Percentiles rank a stretch among this genome's conserved stretches.
Conservation (phyloP, 2,113 vertebrate genomes). For the Chloebia gouldiae region DNA sequence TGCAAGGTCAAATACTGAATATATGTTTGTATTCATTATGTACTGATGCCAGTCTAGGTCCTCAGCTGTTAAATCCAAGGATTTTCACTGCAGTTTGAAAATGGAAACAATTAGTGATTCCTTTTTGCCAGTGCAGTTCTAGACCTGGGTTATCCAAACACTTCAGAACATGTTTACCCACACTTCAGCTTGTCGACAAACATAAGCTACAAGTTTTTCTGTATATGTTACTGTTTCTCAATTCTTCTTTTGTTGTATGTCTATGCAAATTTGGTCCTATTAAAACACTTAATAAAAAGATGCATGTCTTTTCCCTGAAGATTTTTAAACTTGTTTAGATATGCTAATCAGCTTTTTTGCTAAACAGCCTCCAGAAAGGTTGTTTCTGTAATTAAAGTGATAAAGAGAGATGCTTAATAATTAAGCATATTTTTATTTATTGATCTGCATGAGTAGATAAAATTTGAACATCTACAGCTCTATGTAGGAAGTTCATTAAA, state of each 20-base stretch:
- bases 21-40: neutral
- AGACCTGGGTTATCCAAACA: neutral
- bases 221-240: neutral
- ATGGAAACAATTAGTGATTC: neutral
- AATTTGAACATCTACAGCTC: slow-evolving; percentile 22
- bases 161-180: neutral
- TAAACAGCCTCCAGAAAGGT: slow-evolving; percentile 14
- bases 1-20: neutral
- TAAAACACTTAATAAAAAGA: neutral
- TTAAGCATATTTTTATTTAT: slow-evolving; percentile 39
- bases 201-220: neutral
- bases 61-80: neutral
- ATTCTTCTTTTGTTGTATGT: neutral
- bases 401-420: slow-evolving; percentile 42
- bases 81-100: neutral
- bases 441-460: neutral
- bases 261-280: neutral
- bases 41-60: neutral
- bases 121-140: neutral
- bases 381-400: slow-evolving; percentile 37
- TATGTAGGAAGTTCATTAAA: neutral
- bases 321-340: slow-evolving; percentile 20
- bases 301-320: neutral
- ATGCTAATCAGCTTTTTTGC: slow-evolving; percentile 9
- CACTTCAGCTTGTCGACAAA: neutral